A percentile compares a stretch with the other conserved stretches of the same genome.
phyloP scores from a whole-genome alignment of 2,797 vertebrate genomes.

The Labeo calbasu region DNA sequence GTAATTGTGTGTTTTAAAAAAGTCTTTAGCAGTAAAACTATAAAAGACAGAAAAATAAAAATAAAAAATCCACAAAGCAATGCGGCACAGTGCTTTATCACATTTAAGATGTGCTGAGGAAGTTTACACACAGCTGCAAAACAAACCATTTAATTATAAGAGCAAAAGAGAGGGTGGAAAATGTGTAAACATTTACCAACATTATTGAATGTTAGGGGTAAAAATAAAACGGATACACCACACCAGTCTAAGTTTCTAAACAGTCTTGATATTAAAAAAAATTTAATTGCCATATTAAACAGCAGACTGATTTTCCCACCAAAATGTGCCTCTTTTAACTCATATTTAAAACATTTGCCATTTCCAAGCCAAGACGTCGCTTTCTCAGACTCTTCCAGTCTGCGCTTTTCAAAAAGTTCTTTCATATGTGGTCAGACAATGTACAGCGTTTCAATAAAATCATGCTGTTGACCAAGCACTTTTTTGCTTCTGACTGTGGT shows the following conservation, averaged over 20 bases:
- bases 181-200: not conserved
- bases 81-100: not conserved
- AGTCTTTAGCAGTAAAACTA: constrained; percentile 80
- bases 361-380: constrained; percentile 8
- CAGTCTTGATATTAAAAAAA: not conserved
- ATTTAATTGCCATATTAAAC: not conserved
- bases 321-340: constrained; percentile 10
- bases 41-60: constrained; percentile 75
- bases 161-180: not conserved
- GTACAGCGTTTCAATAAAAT: constrained; percentile 33
- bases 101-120: not conserved
- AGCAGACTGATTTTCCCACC: not conserved
- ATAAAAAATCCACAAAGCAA: not conserved
- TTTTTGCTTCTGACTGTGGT: constrained; percentile 49
- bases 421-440: constrained; percentile 40
- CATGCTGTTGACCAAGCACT: constrained; percentile 14
- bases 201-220: not conserved
- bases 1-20: constrained; percentile 87
- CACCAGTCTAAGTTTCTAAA: not conserved
- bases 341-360: constrained; percentile 11
- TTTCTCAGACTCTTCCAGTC: constrained; percentile 28
- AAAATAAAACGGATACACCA: not conserved
- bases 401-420: constrained; percentile 9
- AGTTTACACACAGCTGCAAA: not conserved
- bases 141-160: not conserved